Evolutionary conservation across 1,140 invertebrate genomes (phyloP), one percentile per base, ranked within the genome.

Genomic region (Macrocentrus cingulum): DNA sequence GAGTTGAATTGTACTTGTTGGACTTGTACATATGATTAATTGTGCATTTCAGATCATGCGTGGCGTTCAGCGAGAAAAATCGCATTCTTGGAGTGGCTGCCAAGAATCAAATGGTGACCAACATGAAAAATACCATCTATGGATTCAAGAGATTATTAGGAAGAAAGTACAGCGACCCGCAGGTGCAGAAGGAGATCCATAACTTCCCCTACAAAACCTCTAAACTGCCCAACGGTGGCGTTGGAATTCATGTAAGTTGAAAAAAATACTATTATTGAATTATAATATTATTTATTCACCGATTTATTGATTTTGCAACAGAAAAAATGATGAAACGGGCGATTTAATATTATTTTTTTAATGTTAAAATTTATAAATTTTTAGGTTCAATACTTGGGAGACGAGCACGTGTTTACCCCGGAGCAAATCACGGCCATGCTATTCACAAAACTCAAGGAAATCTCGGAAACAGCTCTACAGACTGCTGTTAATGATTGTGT

Each of bases 381-480:
- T 18, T 73, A 91, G 84, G 93, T 97, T 52, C 86, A 89, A 66
- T 98, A 97, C 76, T 81, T 96, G 63, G 87, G 86, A 56, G 89
- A 97, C 77, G 87, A 92, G 49, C 87, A 91, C 59, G 78, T 87
- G 9, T 98, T 99, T 75, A 87, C 88, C n/a, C 90, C 95, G 0
- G 92, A 97, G 79, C 97, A 99, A 83, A 87, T 99, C 67, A 91
- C 93, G 19, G 95, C 93, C 9, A 98, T 98, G 92, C 81, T 99
- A 13, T 89, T 99, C 60, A 98, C 95, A 32, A 99, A 99, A 80
- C 81, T 99, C 42, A 99, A 97, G 76, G 90, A 95, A 67, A 91
- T 88, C 52, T 92, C 96, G 11, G 90, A 94, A 65, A 83, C 75
- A 56, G 91, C 88, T n/a, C 78, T 97, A 48, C 89, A 92, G 70